Evolutionary conservation across 2,113 vertebrate species (phyloP).

Genomic region (Struthidea cinerea): DNA sequence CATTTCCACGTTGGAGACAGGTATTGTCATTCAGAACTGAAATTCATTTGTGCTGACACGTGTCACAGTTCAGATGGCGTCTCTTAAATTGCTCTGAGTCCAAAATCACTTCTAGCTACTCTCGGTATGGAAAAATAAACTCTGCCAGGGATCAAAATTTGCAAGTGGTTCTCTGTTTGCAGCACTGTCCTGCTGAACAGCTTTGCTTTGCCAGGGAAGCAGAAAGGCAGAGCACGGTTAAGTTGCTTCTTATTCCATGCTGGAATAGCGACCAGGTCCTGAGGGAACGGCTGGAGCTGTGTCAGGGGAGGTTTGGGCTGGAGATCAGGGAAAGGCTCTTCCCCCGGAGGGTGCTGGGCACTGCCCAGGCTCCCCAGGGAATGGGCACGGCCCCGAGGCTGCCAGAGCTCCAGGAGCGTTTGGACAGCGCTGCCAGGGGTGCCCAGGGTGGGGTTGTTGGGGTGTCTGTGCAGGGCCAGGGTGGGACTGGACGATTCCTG

Average conservation of each 20-base stretch:
- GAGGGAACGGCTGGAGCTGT: neutral
- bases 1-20: neutral
- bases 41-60: neutral
- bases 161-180: neutral
- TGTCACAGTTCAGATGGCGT: neutral
- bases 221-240: neutral
- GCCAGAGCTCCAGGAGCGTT: neutral
- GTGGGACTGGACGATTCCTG: no score
- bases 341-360: neutral
- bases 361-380: neutral
- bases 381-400: neutral
- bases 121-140: neutral
- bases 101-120: neutral
- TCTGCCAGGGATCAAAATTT: neutral
- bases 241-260: neutral
- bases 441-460: neutral
- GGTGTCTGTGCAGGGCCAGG: neutral
- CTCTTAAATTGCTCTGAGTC: neutral
- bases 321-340: neutral
- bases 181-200: neutral
- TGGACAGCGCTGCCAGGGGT: neutral
- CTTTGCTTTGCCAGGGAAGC: neutral
- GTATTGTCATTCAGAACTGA: neutral
- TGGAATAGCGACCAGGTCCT: neutral
- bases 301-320: neutral